Evolutionary conservation across 2,113 vertebrate species (phyloP).

Genomic region (Dipodomys stephensi): DNA sequence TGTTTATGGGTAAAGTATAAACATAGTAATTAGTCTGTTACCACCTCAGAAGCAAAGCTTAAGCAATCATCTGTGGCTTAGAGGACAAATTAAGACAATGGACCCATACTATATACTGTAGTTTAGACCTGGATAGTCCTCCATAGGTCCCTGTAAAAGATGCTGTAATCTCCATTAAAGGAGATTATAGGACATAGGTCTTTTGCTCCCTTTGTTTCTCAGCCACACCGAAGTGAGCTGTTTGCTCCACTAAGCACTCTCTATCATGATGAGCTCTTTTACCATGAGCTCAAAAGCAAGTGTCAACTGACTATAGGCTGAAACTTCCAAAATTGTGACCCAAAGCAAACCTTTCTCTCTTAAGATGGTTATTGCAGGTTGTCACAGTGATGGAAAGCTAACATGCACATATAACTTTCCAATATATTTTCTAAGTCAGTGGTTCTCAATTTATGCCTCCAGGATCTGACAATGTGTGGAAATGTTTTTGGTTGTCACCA

Average conservation of each 20-base stretch:
- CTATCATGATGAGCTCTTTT: not conserved
- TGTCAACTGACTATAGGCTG: not conserved
- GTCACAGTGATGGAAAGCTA: not conserved
- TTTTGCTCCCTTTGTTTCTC: not conserved
- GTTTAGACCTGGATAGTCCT: not conserved
- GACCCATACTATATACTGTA: not conserved
- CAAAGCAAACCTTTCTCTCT: not conserved
- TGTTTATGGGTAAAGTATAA: conserved; percentile 26
- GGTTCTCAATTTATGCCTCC: not conserved
- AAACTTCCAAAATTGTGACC: not conserved
- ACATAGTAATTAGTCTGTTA: not conserved
- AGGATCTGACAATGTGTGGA: not conserved
- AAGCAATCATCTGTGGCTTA: conserved; percentile 21
- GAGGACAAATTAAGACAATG: conserved; percentile 24
- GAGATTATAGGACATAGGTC: not conserved
- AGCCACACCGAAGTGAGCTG: not conserved
- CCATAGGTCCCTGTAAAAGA: not conserved
- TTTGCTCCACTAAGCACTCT: not conserved
- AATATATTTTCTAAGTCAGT: not conserved
- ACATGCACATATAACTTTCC: not conserved
- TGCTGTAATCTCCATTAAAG: not conserved
- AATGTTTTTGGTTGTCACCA: not conserved
- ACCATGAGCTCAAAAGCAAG: not conserved
- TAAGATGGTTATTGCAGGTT: not conserved
- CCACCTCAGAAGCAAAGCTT: conserved; percentile 42